These are phyloP conservation scores for Chymomyza amoena DNA, from an alignment of 2,888 invertebrate genomes.

Conservation along the genomic window DNA sequence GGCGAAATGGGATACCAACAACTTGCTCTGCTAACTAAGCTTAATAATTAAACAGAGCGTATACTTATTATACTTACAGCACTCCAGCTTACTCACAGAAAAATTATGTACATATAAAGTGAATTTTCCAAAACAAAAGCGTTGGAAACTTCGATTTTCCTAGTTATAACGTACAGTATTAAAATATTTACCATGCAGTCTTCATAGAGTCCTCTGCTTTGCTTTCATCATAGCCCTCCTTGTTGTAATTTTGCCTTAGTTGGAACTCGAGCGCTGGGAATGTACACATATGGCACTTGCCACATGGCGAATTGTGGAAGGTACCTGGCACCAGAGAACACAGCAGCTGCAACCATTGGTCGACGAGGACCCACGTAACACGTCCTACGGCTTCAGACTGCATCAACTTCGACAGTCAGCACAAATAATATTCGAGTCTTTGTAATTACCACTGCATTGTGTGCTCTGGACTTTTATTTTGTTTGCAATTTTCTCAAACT, in stretches of 20 bases:
- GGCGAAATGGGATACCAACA: neutral
- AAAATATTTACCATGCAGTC: neutral
- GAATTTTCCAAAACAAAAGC: too few species aligned
- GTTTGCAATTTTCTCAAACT: slow-evolving; percentile 23
- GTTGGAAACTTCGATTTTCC: too few species aligned
- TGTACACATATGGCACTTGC: slow-evolving; percentile 10
- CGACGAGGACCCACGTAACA: slow-evolving; percentile 23
- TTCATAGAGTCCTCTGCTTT: neutral
- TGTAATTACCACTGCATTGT: slow-evolving; percentile 70
- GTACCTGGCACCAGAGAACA: neutral
- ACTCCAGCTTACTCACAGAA: too few species aligned
- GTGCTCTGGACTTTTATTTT: slow-evolving; percentile 38
- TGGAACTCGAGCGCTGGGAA: slow-evolving; percentile 37
- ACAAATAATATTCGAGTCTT: slow-evolving; percentile 35
- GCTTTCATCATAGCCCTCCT: neutral
- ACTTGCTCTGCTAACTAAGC: too few species aligned
- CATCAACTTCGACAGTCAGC: slow-evolving; percentile 11
- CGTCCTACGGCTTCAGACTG: slow-evolving; percentile 32
- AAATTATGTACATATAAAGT: too few species aligned
- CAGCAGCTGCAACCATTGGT: slow-evolving; percentile 19
- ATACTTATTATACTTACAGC: too few species aligned
- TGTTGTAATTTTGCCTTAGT: slow-evolving; percentile 41
- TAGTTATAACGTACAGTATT: too few species aligned
- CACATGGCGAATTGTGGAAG: slow-evolving; percentile 36
- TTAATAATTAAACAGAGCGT: too few species aligned